Evolutionary conservation across 2,888 invertebrate genomes (phyloP).

Genomic region (Venustoraphidia nigricollis): DNA sequence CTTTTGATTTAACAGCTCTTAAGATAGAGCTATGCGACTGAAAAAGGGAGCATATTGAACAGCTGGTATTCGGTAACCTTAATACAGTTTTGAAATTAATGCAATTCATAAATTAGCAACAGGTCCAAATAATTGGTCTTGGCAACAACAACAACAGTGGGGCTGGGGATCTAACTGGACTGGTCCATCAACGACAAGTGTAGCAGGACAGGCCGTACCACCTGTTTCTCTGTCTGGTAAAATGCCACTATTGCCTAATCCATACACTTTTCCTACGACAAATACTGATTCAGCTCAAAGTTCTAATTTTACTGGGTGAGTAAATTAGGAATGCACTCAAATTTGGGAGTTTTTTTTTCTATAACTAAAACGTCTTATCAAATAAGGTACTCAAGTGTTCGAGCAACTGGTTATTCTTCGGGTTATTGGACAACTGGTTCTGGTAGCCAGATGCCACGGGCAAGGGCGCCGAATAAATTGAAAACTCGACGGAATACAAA

Average conservation of each 20-base stretch:
- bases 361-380: not conserved
- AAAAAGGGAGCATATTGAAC: no score
- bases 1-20: no score
- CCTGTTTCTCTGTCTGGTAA: constrained; percentile 15
- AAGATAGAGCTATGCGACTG: no score
- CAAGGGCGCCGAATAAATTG: not conserved
- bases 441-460: not conserved
- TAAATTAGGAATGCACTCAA: not conserved
- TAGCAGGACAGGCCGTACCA: constrained; percentile 25
- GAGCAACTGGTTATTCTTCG: constrained; percentile 11
- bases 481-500: not conserved
- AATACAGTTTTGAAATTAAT: no score
- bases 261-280: constrained; percentile 6
- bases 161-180: constrained; percentile 17
- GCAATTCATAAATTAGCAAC: not conserved
- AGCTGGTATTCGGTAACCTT: no score
- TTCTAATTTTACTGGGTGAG: constrained; percentile 16
- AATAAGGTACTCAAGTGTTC: constrained; percentile 12
- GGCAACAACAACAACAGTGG: constrained; percentile 30
- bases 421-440: constrained; percentile 21
- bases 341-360: constrained; percentile 3
- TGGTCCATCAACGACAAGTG: constrained; percentile 25
- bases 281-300: constrained; percentile 14
- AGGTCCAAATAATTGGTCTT: constrained; percentile 22
- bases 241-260: constrained; percentile 25